Conservation (phyloP, 2,113 vertebrate species). For the Oceanodroma tethys region DNA sequence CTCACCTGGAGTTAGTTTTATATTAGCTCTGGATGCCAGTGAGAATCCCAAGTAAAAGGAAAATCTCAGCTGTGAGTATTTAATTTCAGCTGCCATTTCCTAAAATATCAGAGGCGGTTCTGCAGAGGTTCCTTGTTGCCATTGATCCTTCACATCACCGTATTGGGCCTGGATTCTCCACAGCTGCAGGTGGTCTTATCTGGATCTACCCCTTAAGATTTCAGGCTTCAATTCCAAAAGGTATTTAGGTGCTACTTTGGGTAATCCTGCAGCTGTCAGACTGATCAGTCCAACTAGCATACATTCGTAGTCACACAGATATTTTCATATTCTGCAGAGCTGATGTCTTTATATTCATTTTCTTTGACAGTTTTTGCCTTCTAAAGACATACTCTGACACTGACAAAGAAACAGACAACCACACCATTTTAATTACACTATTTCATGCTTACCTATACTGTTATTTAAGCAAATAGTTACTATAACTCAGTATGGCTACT, state of each 20-base stretch:
- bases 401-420: neutral
- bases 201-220: neutral
- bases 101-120: neutral
- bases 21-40: neutral
- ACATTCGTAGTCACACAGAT: neutral
- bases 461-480: neutral
- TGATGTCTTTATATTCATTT: neutral
- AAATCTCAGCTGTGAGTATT: neutral
- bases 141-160: fast-evolving
- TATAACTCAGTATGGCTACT: neutral
- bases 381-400: neutral
- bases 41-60: neutral
- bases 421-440: neutral
- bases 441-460: neutral
- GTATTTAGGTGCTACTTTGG: neutral
- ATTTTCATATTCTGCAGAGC: neutral
- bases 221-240: neutral
- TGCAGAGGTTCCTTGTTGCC: neutral
- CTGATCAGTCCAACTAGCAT: neutral
- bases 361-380: neutral
- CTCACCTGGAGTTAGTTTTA: neutral
- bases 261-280: neutral
- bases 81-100: neutral
- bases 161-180: neutral
- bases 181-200: neutral